Evolutionary conservation across 1,140 invertebrate species (phyloP).

Genomic region (Brachionus calyciflorus): DNA sequence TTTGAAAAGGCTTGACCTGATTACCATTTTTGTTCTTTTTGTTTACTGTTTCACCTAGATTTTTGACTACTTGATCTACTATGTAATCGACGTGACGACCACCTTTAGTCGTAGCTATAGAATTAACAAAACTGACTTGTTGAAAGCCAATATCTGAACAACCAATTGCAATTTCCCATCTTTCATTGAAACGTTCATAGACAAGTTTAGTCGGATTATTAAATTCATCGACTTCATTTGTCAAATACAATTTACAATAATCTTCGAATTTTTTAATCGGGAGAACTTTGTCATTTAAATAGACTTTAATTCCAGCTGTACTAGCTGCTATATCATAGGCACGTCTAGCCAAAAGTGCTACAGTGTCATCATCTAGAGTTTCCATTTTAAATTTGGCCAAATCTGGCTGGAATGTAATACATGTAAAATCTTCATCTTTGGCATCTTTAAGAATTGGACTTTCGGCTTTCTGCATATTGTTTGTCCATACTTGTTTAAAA

Average conservation of each 20-base stretch:
- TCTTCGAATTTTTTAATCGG: conserved; percentile 93
- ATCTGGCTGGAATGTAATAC: conserved; percentile 92
- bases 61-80: conserved; percentile 78
- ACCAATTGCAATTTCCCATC: conserved; percentile 94
- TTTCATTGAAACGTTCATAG: conserved; percentile 76
- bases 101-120: conserved; percentile 98
- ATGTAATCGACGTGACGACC: conserved; percentile 96
- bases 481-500: conserved; percentile 88
- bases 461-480: conserved; percentile 89
- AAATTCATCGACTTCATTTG: conserved; percentile 67
- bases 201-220: conserved; percentile 80
- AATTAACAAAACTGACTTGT: conserved; percentile 98
- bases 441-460: conserved; percentile 72
- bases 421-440: conserved; percentile 85
- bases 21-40: conserved; percentile 68
- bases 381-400: conserved; percentile 94
- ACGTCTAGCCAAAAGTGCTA: conserved; percentile 82
- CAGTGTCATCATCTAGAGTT: conserved; percentile 84
- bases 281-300: conserved; percentile 80
- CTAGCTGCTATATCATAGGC: conserved; percentile 95
- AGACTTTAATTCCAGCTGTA: conserved; percentile 82
- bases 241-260: conserved; percentile 89
- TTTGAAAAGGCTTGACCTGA: conserved; percentile 78
- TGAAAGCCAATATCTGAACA: conserved; percentile 86
- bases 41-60: conserved; percentile 82